Conservation (phyloP, 1,140 invertebrate species). For the Megalopta genalis region DNA sequence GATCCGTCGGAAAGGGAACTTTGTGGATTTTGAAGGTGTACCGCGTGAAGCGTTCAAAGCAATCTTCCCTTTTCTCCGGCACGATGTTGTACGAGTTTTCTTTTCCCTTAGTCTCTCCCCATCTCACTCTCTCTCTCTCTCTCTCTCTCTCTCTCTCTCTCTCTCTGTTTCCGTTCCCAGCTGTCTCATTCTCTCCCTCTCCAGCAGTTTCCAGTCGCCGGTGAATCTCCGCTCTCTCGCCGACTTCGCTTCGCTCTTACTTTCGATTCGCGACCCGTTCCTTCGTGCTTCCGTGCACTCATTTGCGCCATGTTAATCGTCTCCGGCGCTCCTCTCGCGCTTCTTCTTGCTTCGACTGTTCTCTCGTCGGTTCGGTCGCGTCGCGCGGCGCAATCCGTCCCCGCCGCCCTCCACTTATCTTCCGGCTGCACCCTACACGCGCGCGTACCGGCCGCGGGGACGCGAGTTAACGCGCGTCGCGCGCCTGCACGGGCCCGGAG, state of each 20-base stretch:
- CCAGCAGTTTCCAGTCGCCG: constrained; percentile 34
- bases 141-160: constrained; percentile 42
- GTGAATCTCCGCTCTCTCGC: constrained; percentile 46
- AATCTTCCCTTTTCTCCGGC: neutral
- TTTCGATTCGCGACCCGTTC: constrained; percentile 43
- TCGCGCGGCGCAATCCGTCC: constrained; percentile 22
- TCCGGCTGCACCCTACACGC: constrained; percentile 20
- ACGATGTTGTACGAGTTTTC: neutral
- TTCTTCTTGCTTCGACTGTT: constrained; percentile 49
- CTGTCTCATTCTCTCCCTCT: constrained; percentile 47
- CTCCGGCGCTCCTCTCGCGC: constrained; percentile 29
- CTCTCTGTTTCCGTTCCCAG: constrained; percentile 3
- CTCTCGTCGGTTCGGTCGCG: constrained; percentile 2
- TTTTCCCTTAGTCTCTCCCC: neutral
- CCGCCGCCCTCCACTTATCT: constrained; percentile 36
- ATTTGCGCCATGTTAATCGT: constrained; percentile 34
- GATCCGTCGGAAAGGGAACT: neutral
- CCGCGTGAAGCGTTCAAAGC: neutral
- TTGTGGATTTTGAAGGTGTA: neutral
- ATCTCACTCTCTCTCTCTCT: constrained; percentile 41
- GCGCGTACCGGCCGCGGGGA: constrained; percentile 32
- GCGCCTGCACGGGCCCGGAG: constrained; percentile 43
- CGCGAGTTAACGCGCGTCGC: constrained; percentile 41
- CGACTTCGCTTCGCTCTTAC: constrained; percentile 57
- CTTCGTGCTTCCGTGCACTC: constrained; percentile 40